Percentiles rank a stretch among this genome's conserved stretches.
Conservation (phyloP, 2,113 vertebrate species). For the Balaenoptera acutorostrata region DNA sequence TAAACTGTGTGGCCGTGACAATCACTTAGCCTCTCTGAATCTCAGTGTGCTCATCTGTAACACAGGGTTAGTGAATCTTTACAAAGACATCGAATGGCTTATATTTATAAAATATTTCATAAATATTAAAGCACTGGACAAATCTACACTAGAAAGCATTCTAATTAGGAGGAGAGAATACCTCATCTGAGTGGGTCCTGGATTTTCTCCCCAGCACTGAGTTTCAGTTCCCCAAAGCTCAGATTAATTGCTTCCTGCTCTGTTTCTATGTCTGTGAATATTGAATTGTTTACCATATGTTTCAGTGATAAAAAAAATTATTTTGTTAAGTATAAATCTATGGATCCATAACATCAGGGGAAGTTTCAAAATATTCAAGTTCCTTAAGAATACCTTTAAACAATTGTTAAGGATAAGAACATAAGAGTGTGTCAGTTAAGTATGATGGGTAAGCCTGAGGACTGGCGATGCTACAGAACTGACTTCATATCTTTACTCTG, state of each 20-base stretch:
- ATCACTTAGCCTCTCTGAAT: background rate
- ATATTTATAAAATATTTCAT: slow-evolving; percentile 1
- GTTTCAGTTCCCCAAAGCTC: background rate
- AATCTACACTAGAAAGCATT: background rate
- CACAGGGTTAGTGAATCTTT: background rate
- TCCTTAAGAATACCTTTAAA: background rate
- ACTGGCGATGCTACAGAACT: too few species aligned
- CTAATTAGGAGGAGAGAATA: background rate
- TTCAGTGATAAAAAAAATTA: background rate
- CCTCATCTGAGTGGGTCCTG: background rate
- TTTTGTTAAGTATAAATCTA: background rate
- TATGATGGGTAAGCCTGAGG: background rate
- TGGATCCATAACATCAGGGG: background rate
- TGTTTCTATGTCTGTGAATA: background rate
- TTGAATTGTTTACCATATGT: background rate
- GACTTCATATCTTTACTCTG: background rate
- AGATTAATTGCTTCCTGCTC: background rate
- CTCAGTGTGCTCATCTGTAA: background rate
- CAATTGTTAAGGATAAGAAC: background rate
- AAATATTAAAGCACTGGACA: background rate
- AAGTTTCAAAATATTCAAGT: background rate
- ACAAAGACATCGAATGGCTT: background rate
- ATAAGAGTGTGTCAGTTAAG: background rate
- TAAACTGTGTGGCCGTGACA: background rate
- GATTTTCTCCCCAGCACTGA: background rate